Base-by-base conservation (phyloP, 1,140 invertebrate species). In the Campodea augens region DNA sequence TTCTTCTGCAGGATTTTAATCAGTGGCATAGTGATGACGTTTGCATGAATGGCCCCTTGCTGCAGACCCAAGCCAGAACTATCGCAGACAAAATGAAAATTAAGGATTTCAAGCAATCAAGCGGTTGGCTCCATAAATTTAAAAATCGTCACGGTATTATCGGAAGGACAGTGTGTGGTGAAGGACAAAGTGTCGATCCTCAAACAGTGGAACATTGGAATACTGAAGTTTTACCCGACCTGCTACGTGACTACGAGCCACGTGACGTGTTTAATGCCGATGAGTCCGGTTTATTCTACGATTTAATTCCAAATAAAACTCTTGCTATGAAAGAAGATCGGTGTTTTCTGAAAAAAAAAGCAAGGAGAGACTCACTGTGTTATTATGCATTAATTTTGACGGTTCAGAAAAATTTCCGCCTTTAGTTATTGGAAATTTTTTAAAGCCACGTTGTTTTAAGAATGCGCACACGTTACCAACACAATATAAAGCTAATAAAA, bases 241-340 rank as follows among this genome's bases (percentile, higher is more conserved):
- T 32, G 15, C 15, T 32, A 15, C 27, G 27, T 32, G 27, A 15
- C 7, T 32, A 32, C 27, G 15, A 15, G 7, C 7, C 7, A 7
- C 7, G 27, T 32, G 54, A 66, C 49, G 54, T 67, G 39, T 69
- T 58, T 54, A 70, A 68, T 52, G 56, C 57, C 15, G 62, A 68
- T 52, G 63, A 69, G 54, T 65, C 60, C 25, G 60, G 60, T 10
- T 52, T 69, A 3, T 66, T 68, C 60, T 66, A 55, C 49, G 60
- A 61, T 50, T 58, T 56, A 44, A 45, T 65, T 43, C 61, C 64
- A 27, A 56, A 65, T 41, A 57, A 59, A 55, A 63, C 62, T 5
- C 49, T 61, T 22, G 49, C 49, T 29, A 60, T 60, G 36, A 64
- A 65, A 56, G 49, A 48, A 39, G 52, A 64, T 44, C 51, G 50